These are phyloP conservation scores for Drosophila carrolli DNA, from an alignment of 1,140 invertebrate genomes.

Conservation along the genomic window DNA sequence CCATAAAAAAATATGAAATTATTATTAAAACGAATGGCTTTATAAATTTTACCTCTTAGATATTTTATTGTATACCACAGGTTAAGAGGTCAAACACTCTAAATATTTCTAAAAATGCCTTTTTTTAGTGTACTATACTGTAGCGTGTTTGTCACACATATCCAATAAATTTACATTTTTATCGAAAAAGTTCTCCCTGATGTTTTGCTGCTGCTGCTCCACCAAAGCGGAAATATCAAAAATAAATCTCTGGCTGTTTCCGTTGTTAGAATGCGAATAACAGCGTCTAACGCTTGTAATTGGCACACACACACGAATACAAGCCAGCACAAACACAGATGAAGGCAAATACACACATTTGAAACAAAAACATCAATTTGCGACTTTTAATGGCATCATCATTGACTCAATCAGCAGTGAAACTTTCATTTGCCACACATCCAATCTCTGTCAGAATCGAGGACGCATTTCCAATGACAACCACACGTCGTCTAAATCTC, in stretches of 20 bases:
- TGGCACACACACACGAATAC: constrained; percentile 56
- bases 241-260: constrained; percentile 81
- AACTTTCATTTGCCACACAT: constrained; percentile 72
- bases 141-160: constrained; percentile 78
- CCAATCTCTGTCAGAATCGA: constrained; percentile 28
- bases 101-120: background rate
- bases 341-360: constrained; percentile 33
- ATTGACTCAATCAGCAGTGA: constrained; percentile 78
- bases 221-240: constrained; percentile 81
- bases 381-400: constrained; percentile 80
- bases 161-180: constrained; percentile 83
- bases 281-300: constrained; percentile 71
- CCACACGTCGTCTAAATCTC: constrained; percentile 19
- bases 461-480: constrained; percentile 25
- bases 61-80: no score
- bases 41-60: no score
- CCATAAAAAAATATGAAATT: no score
- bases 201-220: constrained; percentile 49
- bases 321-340: background rate
- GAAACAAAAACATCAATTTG: constrained; percentile 82
- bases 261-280: constrained; percentile 74
- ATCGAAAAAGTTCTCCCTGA: constrained; percentile 75
- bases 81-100: no score
- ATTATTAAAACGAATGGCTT: no score
- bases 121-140: constrained; percentile 16